Evolutionary conservation across 2,113 vertebrate genomes (phyloP), one percentile per base, ranked within the genome.

Genomic region (Datnioides undecimradiatus): DNA sequence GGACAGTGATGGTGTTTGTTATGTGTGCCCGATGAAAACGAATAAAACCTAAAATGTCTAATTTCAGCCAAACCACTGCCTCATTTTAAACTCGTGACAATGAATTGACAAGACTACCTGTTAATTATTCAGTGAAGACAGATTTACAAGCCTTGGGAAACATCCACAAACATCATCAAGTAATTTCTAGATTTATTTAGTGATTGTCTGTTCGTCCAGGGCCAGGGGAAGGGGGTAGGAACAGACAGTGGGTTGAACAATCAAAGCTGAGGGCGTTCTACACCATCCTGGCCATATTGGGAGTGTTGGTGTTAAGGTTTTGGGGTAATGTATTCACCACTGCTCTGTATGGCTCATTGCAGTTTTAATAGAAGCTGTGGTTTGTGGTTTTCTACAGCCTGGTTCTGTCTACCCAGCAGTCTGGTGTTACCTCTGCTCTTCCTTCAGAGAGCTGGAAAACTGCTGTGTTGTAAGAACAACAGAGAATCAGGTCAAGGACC

Each of bases 261-360:
- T 45, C 54, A 19, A 90, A 84, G 48, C 66, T 14, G 33, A 88
- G 65, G 66, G 86, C 31, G 0, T 84, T 88, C 8, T 11, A 62
- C 27, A 77, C 49, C n/a, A 74, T 90, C 27, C 1, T 14, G 8
- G 4, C 2, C 33, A 77, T 88, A 51, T 27, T 68, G 33, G 74
- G 52, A 0, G 17, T 36, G 25, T 33, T 88, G 38, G 0, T 75
- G 40, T 9, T 87, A 0, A 59, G n/a, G 40, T 36, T 73, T 2
- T 16, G 14, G 0, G 45, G 46, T 7, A 4, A 12, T 8, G 2
- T 66, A 16, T 0, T 57, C 3, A 1, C 0, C 6, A 0, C 0
- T 27, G 4, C 3, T 38, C 0, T 66, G 0, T 21, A 13, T 54
- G 1, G 0, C 19, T 29, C 6, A 21, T 0, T 0, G 3, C 12